Conservation (phyloP, 2,797 vertebrate species). For the Parauchenoglanis punctatus region DNA sequence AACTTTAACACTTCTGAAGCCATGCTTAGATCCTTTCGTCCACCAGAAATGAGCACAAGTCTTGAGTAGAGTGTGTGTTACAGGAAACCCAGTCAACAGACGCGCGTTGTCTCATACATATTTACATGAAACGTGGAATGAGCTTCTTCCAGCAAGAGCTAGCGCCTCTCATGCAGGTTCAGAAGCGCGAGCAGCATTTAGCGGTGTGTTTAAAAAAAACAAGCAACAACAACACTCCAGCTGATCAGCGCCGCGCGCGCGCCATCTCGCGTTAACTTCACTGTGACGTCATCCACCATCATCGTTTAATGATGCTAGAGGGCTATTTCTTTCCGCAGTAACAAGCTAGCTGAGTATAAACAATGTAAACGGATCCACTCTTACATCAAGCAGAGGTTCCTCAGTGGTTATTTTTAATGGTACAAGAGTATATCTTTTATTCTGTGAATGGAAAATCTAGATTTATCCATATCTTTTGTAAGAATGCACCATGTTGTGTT, state of each 20-base stretch:
- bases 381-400: background rate
- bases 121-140: background rate
- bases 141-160: background rate
- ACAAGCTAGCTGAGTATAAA: background rate
- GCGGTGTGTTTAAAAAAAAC: background rate
- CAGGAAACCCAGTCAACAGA: background rate
- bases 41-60: too few relatives aligned
- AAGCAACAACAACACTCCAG: background rate
- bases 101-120: background rate
- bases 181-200: too few relatives aligned
- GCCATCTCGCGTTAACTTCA: constrained; percentile 15
- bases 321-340: background rate
- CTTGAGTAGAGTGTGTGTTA: background rate
- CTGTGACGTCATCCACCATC: background rate
- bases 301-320: background rate
- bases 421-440: background rate
- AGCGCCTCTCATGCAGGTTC: background rate
- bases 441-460: background rate
- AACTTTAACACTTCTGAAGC: background rate
- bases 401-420: background rate
- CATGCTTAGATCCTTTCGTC: background rate
- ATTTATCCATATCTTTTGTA: background rate
- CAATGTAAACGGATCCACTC: background rate
- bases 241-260: background rate
- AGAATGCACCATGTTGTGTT: background rate